Evolutionary conservation across 2,888 invertebrate species (phyloP).

Genomic region (Sussaba pulchella): DNA sequence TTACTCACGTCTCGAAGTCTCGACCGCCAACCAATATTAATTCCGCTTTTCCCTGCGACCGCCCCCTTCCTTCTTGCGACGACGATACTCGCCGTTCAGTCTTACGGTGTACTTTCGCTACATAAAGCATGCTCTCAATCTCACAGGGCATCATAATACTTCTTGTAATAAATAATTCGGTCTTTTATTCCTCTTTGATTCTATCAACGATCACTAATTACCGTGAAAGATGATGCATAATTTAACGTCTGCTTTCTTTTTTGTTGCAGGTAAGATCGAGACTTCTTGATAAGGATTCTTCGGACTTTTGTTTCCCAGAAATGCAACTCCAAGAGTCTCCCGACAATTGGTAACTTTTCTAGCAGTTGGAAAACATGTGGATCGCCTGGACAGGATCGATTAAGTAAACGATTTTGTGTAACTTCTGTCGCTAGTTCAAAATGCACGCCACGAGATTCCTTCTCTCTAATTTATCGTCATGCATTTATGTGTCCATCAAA

Average conservation of each 20-base stretch:
- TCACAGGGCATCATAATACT: not conserved
- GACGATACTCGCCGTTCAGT: too few relatives aligned
- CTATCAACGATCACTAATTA: conserved; percentile 30
- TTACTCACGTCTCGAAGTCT: conserved; percentile 39
- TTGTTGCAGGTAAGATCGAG: conserved; percentile 15
- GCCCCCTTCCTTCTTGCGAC: not conserved
- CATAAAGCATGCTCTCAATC: not conserved
- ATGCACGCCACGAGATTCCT: too few relatives aligned
- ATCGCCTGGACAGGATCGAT: too few relatives aligned
- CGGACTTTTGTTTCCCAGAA: not conserved
- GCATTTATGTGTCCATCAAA: too few relatives aligned
- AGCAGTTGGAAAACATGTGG: too few relatives aligned
- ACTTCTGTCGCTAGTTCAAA: too few relatives aligned
- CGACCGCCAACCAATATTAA: conserved; percentile 46
- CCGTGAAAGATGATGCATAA: not conserved
- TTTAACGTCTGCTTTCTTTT: conserved; percentile 2
- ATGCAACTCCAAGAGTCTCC: not conserved
- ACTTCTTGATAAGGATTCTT: not conserved
- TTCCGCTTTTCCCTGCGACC: conserved; percentile 24
- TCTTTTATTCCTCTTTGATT: conserved; percentile 3
- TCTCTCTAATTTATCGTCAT: too few relatives aligned
- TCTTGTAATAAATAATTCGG: conserved; percentile 25
- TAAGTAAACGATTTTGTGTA: too few relatives aligned
- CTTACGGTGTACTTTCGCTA: not conserved
- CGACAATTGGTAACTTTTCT: not conserved